These are phyloP conservation scores for Idaea biselata DNA, from an alignment of 2,888 invertebrate species.

Conservation along the genomic window DNA sequence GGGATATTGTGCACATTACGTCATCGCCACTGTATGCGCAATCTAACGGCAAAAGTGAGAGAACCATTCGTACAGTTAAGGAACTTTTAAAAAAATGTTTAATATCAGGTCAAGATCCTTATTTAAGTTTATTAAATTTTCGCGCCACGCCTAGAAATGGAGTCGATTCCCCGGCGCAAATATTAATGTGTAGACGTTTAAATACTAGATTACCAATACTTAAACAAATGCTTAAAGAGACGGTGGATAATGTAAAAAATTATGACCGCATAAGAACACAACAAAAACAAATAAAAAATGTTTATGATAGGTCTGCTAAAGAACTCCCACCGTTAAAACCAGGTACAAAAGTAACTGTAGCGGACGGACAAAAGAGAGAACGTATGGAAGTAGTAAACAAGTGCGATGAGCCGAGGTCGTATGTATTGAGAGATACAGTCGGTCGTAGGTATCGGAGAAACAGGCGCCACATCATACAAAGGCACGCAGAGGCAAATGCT, in stretches of 20 bases:
- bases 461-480: background rate
- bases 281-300: background rate
- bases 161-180: conserved; percentile 6
- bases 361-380: background rate
- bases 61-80: conserved; percentile 16
- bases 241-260: conserved; percentile 2
- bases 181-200: conserved; percentile 8
- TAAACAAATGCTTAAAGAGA: conserved; percentile 2
- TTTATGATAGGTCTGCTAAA: background rate
- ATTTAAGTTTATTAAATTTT: conserved; percentile 8
- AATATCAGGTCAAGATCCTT: conserved; percentile 2
- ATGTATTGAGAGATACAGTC: background rate
- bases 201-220: background rate
- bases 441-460: background rate
- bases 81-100: conserved; percentile 12
- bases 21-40: conserved; percentile 12
- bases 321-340: background rate
- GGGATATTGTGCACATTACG: conserved; percentile 15
- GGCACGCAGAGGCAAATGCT: background rate
- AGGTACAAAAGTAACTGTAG: background rate
- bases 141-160: conserved; percentile 8
- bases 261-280: background rate
- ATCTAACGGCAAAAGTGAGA: conserved; percentile 16
- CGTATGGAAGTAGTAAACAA: background rate
- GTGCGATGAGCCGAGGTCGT: background rate